Evolutionary conservation across 2,797 vertebrate genomes (phyloP).

Genomic region (Xerus rutilus): DNA sequence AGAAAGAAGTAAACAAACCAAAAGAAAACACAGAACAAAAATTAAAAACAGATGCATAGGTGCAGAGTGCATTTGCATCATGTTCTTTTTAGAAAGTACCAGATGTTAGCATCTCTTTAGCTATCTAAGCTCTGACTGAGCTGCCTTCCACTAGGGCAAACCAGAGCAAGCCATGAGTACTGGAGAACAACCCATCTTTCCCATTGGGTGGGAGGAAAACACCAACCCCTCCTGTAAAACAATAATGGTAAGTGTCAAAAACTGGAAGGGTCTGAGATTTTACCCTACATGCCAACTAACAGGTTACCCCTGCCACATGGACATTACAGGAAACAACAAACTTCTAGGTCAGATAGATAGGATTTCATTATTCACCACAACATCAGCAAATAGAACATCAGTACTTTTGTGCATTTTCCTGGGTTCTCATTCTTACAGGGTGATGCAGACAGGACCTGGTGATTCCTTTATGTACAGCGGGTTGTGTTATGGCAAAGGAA

Average conservation of each 20-base stretch:
- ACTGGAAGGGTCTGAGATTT: neutral
- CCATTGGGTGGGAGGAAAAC: neutral
- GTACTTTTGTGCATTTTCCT: neutral
- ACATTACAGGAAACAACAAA: neutral
- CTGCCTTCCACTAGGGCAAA: neutral
- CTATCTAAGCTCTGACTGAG: neutral
- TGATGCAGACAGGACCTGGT: neutral
- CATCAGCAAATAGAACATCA: neutral
- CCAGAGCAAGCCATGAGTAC: neutral
- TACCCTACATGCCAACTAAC: neutral
- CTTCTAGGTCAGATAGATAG: neutral
- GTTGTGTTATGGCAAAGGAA: neutral
- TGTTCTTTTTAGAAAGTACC: neutral
- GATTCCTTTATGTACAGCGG: neutral
- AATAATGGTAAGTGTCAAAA: neutral
- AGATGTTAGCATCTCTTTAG: neutral
- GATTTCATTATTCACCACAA: neutral
- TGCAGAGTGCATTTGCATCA: neutral
- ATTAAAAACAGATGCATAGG: neutral
- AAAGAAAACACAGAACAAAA: neutral
- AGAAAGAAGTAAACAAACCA: constrained; percentile 22
- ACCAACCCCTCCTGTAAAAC: neutral
- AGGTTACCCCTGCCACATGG: neutral
- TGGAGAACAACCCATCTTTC: neutral
- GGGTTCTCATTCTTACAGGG: neutral